phyloP scores from a whole-genome alignment of 2,888 invertebrate genomes.

The Fissipunctia ypsillon region DNA sequence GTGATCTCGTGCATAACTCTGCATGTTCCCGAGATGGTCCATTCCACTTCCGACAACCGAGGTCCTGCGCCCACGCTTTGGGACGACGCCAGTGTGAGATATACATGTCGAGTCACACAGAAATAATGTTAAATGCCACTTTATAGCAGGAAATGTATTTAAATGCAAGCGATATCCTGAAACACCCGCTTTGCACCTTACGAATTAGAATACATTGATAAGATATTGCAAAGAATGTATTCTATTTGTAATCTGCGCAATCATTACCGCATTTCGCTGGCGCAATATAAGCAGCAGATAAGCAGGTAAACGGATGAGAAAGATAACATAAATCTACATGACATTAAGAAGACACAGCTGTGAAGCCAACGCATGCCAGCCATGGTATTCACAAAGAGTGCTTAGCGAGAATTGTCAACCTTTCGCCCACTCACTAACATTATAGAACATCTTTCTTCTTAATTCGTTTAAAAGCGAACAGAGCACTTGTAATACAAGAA shows the following conservation, averaged over 20 bases:
- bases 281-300: conserved; percentile 42
- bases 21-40: conserved; percentile 32
- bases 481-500: conserved; percentile 30
- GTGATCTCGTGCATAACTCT: conserved; percentile 34
- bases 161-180: conserved; percentile 48
- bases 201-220: conserved; percentile 27
- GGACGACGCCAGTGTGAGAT: conserved; percentile 35
- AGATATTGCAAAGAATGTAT: conserved; percentile 25
- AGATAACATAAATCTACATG: conserved; percentile 27
- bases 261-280: conserved; percentile 36
- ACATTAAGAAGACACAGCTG: conserved; percentile 32
- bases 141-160: conserved; percentile 58
- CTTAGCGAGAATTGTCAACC: conserved; percentile 19
- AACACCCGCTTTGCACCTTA: conserved; percentile 16
- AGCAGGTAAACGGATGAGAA: conserved; percentile 22
- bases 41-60: conserved; percentile 56
- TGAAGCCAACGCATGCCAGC: conserved; percentile 15
- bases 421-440: conserved; percentile 20
- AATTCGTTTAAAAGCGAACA: conserved; percentile 19
- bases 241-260: conserved; percentile 28
- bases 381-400: conserved; percentile 17
- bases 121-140: conserved; percentile 46
- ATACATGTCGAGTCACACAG: conserved; percentile 35
- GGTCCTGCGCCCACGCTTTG: conserved; percentile 52
- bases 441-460: conserved; percentile 27